These are phyloP conservation scores for Noctua pronuba DNA, from an alignment of 2,888 invertebrate genomes.

Conservation along the genomic window DNA sequence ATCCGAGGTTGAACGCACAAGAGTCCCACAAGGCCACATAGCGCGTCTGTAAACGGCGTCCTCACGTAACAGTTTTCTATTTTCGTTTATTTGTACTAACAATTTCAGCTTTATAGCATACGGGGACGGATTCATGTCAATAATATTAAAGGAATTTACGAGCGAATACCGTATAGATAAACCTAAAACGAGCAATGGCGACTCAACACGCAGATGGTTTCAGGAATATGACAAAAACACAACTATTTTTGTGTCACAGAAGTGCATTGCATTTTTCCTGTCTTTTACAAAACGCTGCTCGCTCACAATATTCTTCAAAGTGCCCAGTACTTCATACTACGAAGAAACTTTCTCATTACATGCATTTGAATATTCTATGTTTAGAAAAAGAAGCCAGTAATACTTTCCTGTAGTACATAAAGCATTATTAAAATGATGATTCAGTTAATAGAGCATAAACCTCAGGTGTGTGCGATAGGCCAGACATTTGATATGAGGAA, in stretches of 20 bases:
- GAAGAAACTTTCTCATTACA: constrained; percentile 19
- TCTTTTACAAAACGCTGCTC: constrained; percentile 16
- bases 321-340: constrained; percentile 12
- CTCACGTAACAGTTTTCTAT: constrained; percentile 79
- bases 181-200: constrained; percentile 73
- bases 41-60: constrained; percentile 62
- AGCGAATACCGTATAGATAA: constrained; percentile 73
- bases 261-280: constrained; percentile 29
- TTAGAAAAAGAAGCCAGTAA: constrained; percentile 24
- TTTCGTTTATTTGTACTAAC: constrained; percentile 82
- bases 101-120: constrained; percentile 79
- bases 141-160: constrained; percentile 80
- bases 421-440: constrained; percentile 15
- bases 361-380: constrained; percentile 15
- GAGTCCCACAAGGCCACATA: constrained; percentile 58
- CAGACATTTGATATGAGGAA: constrained; percentile 63
- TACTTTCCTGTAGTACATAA: constrained; percentile 12
- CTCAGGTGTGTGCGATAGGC: constrained; percentile 41
- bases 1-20: constrained; percentile 36
- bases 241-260: constrained; percentile 27
- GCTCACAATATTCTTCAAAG: constrained; percentile 36
- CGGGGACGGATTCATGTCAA: constrained; percentile 79
- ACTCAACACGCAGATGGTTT: constrained; percentile 71
- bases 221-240: constrained; percentile 59
- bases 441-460: constrained; percentile 49